Evolutionary conservation across 1,140 invertebrate genomes (phyloP).

Genomic region (Aradophagus sp.): DNA sequence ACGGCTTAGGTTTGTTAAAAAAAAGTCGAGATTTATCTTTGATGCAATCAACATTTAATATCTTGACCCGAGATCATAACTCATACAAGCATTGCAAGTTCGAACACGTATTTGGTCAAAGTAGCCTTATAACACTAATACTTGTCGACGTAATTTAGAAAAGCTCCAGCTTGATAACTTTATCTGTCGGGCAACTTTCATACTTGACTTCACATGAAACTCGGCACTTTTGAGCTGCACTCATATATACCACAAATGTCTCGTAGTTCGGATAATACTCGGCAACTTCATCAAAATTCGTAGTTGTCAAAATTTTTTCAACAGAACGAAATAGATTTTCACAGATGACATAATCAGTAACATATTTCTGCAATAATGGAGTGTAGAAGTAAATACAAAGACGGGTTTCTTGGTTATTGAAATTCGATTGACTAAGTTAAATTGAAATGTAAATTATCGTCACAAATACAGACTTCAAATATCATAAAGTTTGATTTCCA

Average conservation of each 20-base stretch:
- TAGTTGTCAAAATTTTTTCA: slow-evolving; percentile 21
- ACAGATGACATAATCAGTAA: background rate
- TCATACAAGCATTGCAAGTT: slow-evolving; percentile 38
- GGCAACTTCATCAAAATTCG: slow-evolving; percentile 29
- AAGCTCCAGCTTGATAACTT: slow-evolving; percentile 55
- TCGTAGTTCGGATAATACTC: slow-evolving; percentile 41
- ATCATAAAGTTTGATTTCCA: too few species aligned
- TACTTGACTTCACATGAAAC: slow-evolving; percentile 55
- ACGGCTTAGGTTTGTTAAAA: too few species aligned
- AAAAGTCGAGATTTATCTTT: slow-evolving; percentile 15
- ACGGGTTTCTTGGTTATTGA: too few species aligned
- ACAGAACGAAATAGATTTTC: slow-evolving; percentile 8
- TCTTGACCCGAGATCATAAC: slow-evolving; percentile 24
- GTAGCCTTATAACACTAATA: slow-evolving; percentile 56
- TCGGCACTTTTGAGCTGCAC: slow-evolving; percentile 48
- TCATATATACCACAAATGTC: slow-evolving; percentile 44
- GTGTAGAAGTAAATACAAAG: too few species aligned
- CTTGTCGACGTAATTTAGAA: slow-evolving; percentile 55
- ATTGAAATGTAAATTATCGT: too few species aligned
- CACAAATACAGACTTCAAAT: too few species aligned
- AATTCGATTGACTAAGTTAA: slow-evolving; percentile 1
- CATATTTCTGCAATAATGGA: too few species aligned
- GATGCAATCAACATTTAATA: slow-evolving; percentile 26
- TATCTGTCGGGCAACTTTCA: slow-evolving; percentile 55
- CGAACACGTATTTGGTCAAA: slow-evolving; percentile 50